Evolutionary conservation across 2,888 invertebrate genomes (phyloP).

Genomic region (Agelastica alni): DNA sequence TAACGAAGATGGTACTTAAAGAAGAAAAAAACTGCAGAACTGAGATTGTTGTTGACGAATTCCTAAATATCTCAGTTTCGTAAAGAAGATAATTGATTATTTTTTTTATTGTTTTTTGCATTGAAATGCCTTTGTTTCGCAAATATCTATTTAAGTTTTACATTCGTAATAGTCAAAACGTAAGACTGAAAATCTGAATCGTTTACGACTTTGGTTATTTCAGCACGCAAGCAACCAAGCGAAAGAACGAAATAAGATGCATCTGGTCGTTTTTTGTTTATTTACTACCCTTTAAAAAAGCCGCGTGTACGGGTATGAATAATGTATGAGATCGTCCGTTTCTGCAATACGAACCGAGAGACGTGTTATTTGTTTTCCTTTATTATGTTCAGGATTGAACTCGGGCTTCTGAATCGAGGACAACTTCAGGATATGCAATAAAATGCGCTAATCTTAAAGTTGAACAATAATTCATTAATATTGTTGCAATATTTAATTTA

Average conservation of each 20-base stretch:
- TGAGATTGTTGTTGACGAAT: too few relatives aligned
- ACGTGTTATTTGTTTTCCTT: slow-evolving; percentile 20
- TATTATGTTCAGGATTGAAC: slow-evolving; percentile 6
- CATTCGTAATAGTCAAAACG: neutral
- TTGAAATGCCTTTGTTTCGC: too few relatives aligned
- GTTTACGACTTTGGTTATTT: neutral
- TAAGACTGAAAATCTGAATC: neutral
- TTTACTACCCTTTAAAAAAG: slow-evolving; percentile 32
- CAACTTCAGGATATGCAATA: too few relatives aligned
- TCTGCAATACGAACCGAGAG: slow-evolving; percentile 18
- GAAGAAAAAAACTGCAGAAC: too few relatives aligned
- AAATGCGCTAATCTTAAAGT: too few relatives aligned
- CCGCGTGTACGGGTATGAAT: slow-evolving; percentile 33
- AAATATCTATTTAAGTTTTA: too few relatives aligned
- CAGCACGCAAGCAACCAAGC: slow-evolving; percentile 1
- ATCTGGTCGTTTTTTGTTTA: slow-evolving; percentile 29
- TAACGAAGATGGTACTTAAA: too few relatives aligned
- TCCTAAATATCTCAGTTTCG: too few relatives aligned
- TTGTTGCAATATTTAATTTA: too few relatives aligned
- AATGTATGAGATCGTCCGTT: slow-evolving; percentile 32
- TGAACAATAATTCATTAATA: too few relatives aligned
- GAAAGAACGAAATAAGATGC: slow-evolving; percentile 9
- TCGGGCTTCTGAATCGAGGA: neutral
- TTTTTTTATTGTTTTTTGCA: too few relatives aligned
- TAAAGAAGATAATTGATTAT: too few relatives aligned